Conservation (phyloP, 2,888 invertebrate genomes). For the Stenodema calcarata region DNA sequence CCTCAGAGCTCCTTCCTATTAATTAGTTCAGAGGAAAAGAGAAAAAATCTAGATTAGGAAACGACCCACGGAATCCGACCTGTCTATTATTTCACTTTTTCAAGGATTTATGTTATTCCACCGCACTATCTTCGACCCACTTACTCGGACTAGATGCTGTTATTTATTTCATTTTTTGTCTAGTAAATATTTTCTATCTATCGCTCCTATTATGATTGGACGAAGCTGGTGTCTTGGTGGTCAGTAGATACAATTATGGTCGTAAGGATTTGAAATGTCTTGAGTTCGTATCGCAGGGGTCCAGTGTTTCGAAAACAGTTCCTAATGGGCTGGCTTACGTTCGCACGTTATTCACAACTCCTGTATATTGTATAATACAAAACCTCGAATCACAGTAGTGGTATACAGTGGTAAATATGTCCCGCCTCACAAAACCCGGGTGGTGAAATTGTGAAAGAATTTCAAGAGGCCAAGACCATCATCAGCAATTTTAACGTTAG, state of each 20-base stretch:
- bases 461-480: too few relatives aligned
- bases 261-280: too few relatives aligned
- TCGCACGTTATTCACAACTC: too few relatives aligned
- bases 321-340: too few relatives aligned
- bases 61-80: neutral
- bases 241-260: neutral
- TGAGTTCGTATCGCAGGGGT: too few relatives aligned
- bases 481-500: too few relatives aligned
- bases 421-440: too few relatives aligned
- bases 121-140: neutral
- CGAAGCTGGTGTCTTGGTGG: neutral
- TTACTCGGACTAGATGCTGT: neutral
- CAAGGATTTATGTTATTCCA: neutral
- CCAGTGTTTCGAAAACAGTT: too few relatives aligned
- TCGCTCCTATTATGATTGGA: neutral
- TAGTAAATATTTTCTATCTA: neutral
- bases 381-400: too few relatives aligned
- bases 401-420: too few relatives aligned
- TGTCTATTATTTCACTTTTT: neutral
- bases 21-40: neutral
- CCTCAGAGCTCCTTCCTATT: neutral
- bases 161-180: neutral
- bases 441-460: too few relatives aligned
- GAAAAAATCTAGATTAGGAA: neutral
- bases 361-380: too few relatives aligned